phyloP scores from a whole-genome alignment of 2,888 invertebrate species.

The Torymus texanus region DNA sequence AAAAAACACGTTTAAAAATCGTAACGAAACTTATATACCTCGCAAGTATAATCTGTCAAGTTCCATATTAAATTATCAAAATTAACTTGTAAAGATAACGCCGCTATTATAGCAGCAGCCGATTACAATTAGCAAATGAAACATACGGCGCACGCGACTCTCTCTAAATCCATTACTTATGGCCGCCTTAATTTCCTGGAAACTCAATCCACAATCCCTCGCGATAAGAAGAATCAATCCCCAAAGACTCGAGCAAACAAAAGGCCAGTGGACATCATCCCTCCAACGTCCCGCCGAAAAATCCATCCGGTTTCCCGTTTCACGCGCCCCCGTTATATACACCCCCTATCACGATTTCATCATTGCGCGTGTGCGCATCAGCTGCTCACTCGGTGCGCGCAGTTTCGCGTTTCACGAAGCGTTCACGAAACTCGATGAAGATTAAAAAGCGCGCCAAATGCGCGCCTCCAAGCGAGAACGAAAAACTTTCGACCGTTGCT shows the following conservation, averaged over 20 bases:
- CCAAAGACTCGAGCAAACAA: no score
- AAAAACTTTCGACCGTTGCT: neutral
- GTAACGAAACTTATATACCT: no score
- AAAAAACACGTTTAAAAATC: no score
- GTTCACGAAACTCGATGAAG: constrained; percentile 22
- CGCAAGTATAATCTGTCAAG: no score
- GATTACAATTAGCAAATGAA: no score
- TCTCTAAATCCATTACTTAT: no score
- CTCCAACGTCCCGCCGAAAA: neutral
- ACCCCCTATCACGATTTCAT: constrained; percentile 18
- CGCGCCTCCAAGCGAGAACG: neutral
- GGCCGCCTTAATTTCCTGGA: constrained; percentile 15
- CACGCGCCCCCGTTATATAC: neutral
- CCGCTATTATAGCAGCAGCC: no score
- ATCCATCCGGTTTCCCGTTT: constrained; percentile 37
- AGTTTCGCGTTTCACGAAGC: constrained; percentile 30
- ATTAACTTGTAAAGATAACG: no score
- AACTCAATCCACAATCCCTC: neutral
- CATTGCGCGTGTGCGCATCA: neutral
- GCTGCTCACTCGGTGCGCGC: neutral
- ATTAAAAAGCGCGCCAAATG: constrained; percentile 19
- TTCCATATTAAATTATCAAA: no score
- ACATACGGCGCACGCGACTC: no score
- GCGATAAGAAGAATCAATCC: no score
- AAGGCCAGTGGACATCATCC: no score